These are phyloP conservation scores for Pristionchus pacificus DNA, from an alignment of 1,140 invertebrate species.

Conservation along the genomic window DNA sequence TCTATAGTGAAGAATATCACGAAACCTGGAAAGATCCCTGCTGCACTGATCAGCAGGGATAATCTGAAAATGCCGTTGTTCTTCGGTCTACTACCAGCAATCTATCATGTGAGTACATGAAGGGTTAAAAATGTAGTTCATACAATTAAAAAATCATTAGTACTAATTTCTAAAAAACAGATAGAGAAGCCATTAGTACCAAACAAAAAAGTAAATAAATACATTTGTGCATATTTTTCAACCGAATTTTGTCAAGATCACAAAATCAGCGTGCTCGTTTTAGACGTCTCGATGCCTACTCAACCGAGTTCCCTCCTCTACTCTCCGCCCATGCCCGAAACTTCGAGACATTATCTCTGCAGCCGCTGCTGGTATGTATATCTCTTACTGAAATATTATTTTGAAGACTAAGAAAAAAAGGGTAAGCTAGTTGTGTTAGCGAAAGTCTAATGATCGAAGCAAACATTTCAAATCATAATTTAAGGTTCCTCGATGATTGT, in stretches of 20 bases:
- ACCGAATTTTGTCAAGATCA: constrained; percentile 1
- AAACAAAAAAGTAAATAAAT: background rate
- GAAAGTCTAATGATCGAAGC: too few relatives aligned
- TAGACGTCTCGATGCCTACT: constrained; percentile 24
- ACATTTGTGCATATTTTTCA: background rate
- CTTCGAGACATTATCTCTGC: constrained; percentile 19
- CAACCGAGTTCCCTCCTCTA: too few relatives aligned
- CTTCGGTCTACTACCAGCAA: constrained; percentile 39
- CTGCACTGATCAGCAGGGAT: constrained; percentile 15
- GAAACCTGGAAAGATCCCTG: constrained; percentile 21
- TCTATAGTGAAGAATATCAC: constrained; percentile 19
- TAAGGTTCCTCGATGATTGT: constrained; percentile 34
- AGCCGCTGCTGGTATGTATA: constrained; percentile 23
- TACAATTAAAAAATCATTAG: background rate
- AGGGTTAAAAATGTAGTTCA: background rate
- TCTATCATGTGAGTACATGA: constrained; percentile 42
- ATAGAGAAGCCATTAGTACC: background rate
- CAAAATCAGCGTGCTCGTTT: constrained; percentile 26
- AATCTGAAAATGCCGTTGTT: constrained; percentile 42
- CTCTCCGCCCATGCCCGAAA: constrained; percentile 10
- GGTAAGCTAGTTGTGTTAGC: too few relatives aligned
- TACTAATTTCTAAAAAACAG: too few relatives aligned
- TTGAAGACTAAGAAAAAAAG: too few relatives aligned
- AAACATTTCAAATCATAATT: too few relatives aligned
- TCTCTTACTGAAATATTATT: too few relatives aligned